Evolutionary conservation across 2,888 invertebrate genomes (phyloP).

Genomic region (Aricia artaxerxes): DNA sequence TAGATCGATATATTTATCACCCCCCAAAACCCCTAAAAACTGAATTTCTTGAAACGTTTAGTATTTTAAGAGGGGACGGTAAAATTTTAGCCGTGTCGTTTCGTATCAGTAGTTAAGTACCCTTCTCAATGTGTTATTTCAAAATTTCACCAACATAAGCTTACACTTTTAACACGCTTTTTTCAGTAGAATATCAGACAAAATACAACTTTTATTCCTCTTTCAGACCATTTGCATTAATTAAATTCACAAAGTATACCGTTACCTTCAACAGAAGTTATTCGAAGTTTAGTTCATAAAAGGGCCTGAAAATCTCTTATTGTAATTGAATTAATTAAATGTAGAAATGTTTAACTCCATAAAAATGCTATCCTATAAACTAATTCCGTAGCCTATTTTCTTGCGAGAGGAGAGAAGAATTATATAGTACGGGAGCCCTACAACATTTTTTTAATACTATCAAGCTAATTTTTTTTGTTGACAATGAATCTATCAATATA

Average conservation of each 20-base stretch:
- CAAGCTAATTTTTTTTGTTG: too few relatives aligned
- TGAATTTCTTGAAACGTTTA: too few relatives aligned
- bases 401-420: neutral
- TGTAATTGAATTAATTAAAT: neutral
- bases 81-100: too few relatives aligned
- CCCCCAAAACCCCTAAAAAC: too few relatives aligned
- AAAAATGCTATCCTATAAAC: neutral
- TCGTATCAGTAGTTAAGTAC: too few relatives aligned
- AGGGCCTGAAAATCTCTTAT: neutral
- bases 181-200: neutral
- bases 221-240: neutral
- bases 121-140: too few relatives aligned
- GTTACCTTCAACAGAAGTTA: neutral
- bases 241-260: neutral
- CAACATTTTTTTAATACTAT: too few relatives aligned
- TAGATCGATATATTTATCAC: too few relatives aligned
- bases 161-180: neutral
- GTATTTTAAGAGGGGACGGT: too few relatives aligned
- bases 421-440: too few relatives aligned
- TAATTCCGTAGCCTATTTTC: neutral
- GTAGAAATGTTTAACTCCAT: neutral
- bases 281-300: neutral
- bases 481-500: too few relatives aligned
- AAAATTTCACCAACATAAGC: too few relatives aligned
- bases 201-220: neutral